Evolutionary conservation across 2,888 invertebrate genomes (phyloP).

Genomic region (Mythimna albipuncta): DNA sequence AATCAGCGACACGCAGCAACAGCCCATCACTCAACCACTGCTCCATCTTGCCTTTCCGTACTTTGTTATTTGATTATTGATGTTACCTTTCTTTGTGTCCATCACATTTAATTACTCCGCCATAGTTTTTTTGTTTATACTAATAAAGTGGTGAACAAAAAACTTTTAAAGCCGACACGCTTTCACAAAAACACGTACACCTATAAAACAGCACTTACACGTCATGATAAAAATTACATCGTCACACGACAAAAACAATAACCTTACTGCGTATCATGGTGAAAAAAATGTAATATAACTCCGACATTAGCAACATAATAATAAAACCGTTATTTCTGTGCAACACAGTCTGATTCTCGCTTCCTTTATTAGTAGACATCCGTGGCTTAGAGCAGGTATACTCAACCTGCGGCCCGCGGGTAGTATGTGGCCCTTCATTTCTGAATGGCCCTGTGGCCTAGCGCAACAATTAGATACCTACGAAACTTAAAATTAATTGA

Average conservation of each 20-base stretch:
- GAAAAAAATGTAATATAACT: conserved; percentile 74
- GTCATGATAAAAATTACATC: conserved; percentile 55
- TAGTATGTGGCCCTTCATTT: background rate
- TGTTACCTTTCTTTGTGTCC: too few species aligned
- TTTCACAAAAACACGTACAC: conserved; percentile 39
- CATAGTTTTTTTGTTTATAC: background rate
- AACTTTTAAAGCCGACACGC: conserved; percentile 8
- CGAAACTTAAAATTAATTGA: too few species aligned
- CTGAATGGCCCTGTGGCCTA: too few species aligned
- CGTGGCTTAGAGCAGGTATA: conserved; percentile 68
- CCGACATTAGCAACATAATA: conserved; percentile 84
- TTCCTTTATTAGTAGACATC: conserved; percentile 85
- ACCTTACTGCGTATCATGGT: conserved; percentile 43
- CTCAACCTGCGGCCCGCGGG: too few species aligned
- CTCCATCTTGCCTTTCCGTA: too few species aligned
- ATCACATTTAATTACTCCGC: background rate
- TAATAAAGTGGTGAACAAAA: conserved; percentile 18
- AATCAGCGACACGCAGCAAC: too few species aligned
- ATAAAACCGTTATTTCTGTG: conserved; percentile 81
- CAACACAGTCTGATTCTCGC: conserved; percentile 77
- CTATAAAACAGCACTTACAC: conserved; percentile 52
- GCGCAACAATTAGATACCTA: too few species aligned
- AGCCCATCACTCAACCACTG: too few species aligned
- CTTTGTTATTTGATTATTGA: too few species aligned
- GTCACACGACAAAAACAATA: conserved; percentile 68